Base-by-base conservation (phyloP, 2,888 invertebrate genomes). In the Sicus ferrugineus region DNA sequence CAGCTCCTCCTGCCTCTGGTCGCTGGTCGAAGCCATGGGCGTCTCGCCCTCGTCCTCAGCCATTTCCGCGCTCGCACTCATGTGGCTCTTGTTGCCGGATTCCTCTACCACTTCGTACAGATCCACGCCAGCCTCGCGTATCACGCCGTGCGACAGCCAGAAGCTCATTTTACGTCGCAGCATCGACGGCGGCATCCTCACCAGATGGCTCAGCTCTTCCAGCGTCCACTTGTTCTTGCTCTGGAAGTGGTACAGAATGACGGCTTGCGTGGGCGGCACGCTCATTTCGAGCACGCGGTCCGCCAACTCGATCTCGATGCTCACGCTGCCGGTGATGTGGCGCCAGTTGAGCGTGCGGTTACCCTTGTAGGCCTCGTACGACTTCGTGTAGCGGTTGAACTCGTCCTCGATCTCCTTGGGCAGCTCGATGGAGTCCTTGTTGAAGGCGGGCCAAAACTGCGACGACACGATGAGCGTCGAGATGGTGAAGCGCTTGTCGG, bases 391-490 rank as follows among this genome's bases (percentile, higher is more conserved):
- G 67, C 89, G 90, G 72, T 94, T 91, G 75, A 97, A 89, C 80
- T 95, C 93, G 68, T 90, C 88, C 79, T 93, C 91, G 59, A 97
- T 90, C 79, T 90, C 88, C 31, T 89, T 89, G 0, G 97, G 97
- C 59, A 98, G 85, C 80, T 95, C 93, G 21, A 98, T 87, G 75
- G 93, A 94, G 85, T 97, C 97, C 84, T 97, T 97, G 82, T 97
- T 95, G 77, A 98, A 96, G 9, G 94, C 91, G 0, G 98, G 98
- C 98, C 98, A 99, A 87, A 98, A 99, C 83, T 98, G 97, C 2
- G 96, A 96, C 0, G 98, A 98, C n/a, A 99, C 88, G 76, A 98
- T 95, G 86, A 98, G 90, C 1, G 96, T 93, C 75, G 91, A 91
- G 31, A 93, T 89, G 28, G 90, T 89, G 73, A 93, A 90, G 54